These are phyloP conservation scores for Procavia capensis DNA, from an alignment of 2,113 vertebrate species.

Conservation along the genomic window DNA sequence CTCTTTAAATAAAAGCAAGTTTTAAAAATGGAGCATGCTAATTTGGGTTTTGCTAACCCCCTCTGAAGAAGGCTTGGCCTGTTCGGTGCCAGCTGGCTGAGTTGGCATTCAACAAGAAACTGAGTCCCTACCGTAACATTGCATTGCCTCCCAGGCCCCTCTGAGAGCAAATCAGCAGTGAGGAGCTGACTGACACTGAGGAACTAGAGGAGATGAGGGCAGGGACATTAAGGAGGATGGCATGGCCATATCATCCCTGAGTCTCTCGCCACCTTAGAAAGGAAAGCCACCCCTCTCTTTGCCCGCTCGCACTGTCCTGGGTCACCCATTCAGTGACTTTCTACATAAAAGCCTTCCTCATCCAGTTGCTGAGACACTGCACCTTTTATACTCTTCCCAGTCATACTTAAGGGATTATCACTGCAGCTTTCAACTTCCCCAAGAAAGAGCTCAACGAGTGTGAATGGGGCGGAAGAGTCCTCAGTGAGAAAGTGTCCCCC, in stretches of 20 bases:
- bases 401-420: constrained; percentile 80
- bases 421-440: constrained; percentile 75
- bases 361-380: constrained; percentile 77
- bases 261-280: not conserved
- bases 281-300: not conserved
- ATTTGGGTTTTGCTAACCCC: constrained; percentile 78
- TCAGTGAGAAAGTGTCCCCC: constrained; percentile 75
- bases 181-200: not conserved
- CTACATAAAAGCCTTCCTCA: constrained; percentile 77
- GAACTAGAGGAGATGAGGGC: constrained; percentile 60
- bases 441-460: constrained; percentile 69
- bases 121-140: constrained; percentile 70
- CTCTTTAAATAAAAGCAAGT: constrained; percentile 81
- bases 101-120: constrained; percentile 73
- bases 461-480: constrained; percentile 82
- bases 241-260: not conserved
- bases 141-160: not conserved
- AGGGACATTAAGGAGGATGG: not conserved
- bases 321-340: constrained; percentile 72
- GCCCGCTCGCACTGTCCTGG: not conserved
- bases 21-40: constrained; percentile 82
- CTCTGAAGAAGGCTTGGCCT: constrained; percentile 80
- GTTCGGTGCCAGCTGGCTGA: constrained; percentile 78
- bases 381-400: constrained; percentile 75
- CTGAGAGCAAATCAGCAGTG: constrained; percentile 63